Evolutionary conservation across 2,113 vertebrate genomes (phyloP), one percentile per base, ranked within the genome.

Genomic region (Rhabdornis inornatus): DNA sequence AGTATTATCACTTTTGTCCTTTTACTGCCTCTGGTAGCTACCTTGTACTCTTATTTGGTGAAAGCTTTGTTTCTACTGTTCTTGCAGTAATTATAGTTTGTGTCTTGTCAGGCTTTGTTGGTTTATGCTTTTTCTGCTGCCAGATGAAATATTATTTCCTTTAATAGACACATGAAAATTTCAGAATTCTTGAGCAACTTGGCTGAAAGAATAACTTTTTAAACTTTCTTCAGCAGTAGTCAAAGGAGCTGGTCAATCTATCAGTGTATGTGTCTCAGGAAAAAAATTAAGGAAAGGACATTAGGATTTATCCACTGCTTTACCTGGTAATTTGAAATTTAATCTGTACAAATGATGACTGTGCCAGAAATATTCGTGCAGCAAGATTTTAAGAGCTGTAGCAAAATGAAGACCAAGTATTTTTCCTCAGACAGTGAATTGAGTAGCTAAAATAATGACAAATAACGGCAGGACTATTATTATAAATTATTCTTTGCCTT

Each of bases 31-130:
- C 86, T 94, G 76, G 66, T 64, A 44, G 37, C 35, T 87, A 89
- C 86, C 64, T 93, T 91, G 55, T 83, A 96, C 53, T 97, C 97
- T 97, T 98, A 97, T 98, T 98, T 98, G 97, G 96, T 97, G 94
- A 97, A 97, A 96, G 78, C 61, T 92, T 97, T 93, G 57, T 95
- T 94, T 94, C 66, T 85, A 78, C 95, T 92, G 56, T 96, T 97
- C 94, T 61, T 97, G 82, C 83, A 87, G 80, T 96, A 95, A 97
- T 96, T 97, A 95, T 94, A 42, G 93, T 97, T 98, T 98, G 92
- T 95, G 91, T 90, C 69, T 77, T 97, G 95, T 98, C 97, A 97
- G 76, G 83, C 89, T 97, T 95, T 89, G 84, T 97, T 97, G 74
- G 82, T 78, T 97, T 96, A 77, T 89, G 66, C 63, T 37, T 50